These are phyloP conservation scores for Drosophila kanapiae DNA, from an alignment of 1,140 invertebrate genomes.

Conservation along the genomic window DNA sequence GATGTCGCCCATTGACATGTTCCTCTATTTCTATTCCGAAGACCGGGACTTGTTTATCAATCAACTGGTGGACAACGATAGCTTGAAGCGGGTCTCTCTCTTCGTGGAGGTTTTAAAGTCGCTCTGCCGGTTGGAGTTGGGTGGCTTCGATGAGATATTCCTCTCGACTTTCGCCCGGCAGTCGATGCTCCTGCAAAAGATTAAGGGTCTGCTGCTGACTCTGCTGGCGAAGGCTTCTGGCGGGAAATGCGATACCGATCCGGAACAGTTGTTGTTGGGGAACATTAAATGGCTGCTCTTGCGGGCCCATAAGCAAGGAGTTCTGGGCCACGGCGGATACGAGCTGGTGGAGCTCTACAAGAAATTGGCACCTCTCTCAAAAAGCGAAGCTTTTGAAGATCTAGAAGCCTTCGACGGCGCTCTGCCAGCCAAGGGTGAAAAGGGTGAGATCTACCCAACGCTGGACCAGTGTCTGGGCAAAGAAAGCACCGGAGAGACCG, in stretches of 20 bases:
- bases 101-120: slow-evolving; percentile 85
- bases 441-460: slow-evolving; percentile 70
- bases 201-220: slow-evolving; percentile 28
- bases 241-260: slow-evolving; percentile 35
- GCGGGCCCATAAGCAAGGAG: slow-evolving; percentile 52
- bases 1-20: slow-evolving; percentile 67
- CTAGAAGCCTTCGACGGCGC: slow-evolving; percentile 17
- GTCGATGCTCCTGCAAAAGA: slow-evolving; percentile 30
- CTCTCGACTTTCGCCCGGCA: slow-evolving; percentile 49
- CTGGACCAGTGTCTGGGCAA: slow-evolving; percentile 48
- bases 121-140: slow-evolving; percentile 85
- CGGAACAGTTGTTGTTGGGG: slow-evolving; percentile 38
- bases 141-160: slow-evolving; percentile 76
- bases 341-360: slow-evolving; percentile 56
- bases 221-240: slow-evolving; percentile 19
- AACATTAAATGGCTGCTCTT: slow-evolving; percentile 56
- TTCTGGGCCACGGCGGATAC: slow-evolving; percentile 20
- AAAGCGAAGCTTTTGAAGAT: slow-evolving; percentile 23
- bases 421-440: slow-evolving; percentile 8
- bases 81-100: slow-evolving; percentile 55
- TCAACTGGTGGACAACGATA: slow-evolving; percentile 59
- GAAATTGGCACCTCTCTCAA: slow-evolving; percentile 23
- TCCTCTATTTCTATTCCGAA: slow-evolving; percentile 67
- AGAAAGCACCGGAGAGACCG: not conserved
- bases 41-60: slow-evolving; percentile 71